Percentiles rank a stretch among this genome's conserved stretches.
These are phyloP conservation scores for Cephalophus harveyi DNA, from an alignment of 2,113 vertebrate species.

Conservation along the genomic window DNA sequence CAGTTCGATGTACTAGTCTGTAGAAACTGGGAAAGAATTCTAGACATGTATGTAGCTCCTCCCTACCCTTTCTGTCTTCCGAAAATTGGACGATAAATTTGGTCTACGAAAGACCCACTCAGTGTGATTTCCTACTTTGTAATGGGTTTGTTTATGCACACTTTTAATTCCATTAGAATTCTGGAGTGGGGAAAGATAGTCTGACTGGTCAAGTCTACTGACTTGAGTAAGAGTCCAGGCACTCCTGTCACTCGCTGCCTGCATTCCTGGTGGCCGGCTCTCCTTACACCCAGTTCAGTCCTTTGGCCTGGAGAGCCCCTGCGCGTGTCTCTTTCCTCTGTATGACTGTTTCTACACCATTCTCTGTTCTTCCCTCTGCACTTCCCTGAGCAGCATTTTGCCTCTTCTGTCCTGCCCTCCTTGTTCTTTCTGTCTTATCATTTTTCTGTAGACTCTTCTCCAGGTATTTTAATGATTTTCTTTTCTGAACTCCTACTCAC, in stretches of 20 bases:
- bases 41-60: background rate
- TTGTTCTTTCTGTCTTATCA: background rate
- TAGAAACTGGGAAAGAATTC: background rate
- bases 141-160: background rate
- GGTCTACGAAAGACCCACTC: no score
- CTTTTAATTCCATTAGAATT: background rate
- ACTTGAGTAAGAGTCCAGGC: background rate
- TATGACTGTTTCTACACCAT: no score
- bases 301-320: background rate
- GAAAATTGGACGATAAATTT: background rate
- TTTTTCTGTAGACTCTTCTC: background rate
- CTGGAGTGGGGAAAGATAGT: background rate
- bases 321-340: background rate
- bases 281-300: fast-evolving
- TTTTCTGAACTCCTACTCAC: background rate
- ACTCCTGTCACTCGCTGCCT: background rate
- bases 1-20: no score
- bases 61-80: background rate
- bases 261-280: no score
- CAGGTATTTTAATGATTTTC: background rate
- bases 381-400: background rate
- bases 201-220: background rate
- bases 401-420: background rate
- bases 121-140: background rate
- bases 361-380: background rate